Conservation (phyloP, 2,797 vertebrate genomes). For the Gallinago stenura region DNA sequence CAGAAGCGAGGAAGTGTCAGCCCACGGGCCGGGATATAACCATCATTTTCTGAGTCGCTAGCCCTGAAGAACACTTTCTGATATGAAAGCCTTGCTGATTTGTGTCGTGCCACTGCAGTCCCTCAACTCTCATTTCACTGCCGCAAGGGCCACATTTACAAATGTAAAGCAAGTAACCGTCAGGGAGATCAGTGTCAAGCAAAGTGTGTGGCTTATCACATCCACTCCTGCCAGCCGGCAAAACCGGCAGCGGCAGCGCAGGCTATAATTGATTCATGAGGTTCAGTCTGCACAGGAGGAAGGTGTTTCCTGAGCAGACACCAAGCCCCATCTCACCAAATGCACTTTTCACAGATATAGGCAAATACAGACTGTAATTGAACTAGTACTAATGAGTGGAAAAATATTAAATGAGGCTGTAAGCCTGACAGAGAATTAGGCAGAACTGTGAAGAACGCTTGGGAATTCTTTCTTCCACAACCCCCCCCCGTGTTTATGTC, state of each 20-base stretch:
- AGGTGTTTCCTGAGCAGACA: background rate
- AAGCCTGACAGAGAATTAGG: constrained; percentile 44
- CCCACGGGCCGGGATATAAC: background rate
- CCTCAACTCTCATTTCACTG: background rate
- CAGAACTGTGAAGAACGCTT: constrained; percentile 57
- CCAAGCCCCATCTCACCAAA: background rate
- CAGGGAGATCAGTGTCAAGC: background rate
- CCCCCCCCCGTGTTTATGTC: constrained; percentile 69
- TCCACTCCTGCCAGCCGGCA: background rate
- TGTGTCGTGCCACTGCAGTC: accelerated
- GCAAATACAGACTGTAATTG: background rate
- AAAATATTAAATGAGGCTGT: constrained; percentile 56
- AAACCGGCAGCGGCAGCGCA: background rate
- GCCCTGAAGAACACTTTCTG: background rate
- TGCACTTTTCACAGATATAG: background rate
- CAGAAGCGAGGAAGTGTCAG: background rate
- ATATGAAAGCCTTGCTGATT: background rate
- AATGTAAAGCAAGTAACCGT: background rate
- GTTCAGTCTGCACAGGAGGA: background rate
- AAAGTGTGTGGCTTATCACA: background rate
- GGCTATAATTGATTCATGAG: background rate
- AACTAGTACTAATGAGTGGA: constrained; percentile 14
- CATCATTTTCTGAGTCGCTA: background rate
- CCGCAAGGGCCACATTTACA: background rate
- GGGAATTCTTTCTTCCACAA: constrained; percentile 68